Evolutionary conservation across 2,113 vertebrate genomes (phyloP).

Genomic region (Madoqua kirkii): DNA sequence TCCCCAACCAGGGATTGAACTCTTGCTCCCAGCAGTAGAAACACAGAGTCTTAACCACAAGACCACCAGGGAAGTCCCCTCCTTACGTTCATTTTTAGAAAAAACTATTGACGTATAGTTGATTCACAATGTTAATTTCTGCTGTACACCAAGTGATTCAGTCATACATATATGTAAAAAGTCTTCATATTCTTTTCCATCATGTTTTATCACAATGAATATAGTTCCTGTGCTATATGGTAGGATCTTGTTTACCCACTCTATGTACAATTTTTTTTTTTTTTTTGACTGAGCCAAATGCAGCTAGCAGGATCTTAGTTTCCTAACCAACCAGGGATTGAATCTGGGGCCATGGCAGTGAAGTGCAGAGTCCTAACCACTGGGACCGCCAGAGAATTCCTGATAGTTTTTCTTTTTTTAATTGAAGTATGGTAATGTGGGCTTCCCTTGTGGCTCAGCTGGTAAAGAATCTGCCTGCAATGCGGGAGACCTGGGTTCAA

Average conservation of each 20-base stretch:
- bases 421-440: not conserved
- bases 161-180: not conserved
- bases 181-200: not conserved
- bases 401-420: not conserved
- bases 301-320: not conserved
- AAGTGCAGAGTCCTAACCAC: not conserved
- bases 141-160: not conserved
- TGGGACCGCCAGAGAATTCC: not conserved
- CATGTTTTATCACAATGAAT: not conserved
- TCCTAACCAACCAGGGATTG: not conserved
- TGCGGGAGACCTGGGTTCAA: accelerated
- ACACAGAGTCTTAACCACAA: not conserved
- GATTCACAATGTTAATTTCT: not conserved
- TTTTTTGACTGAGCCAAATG: too few species aligned
- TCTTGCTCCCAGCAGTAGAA: not conserved
- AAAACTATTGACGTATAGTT: not conserved
- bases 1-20: not conserved
- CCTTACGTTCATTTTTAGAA: not conserved
- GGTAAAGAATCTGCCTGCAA: not conserved
- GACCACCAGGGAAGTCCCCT: not conserved
- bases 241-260: not conserved
- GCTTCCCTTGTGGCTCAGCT: not conserved
- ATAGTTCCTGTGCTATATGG: not conserved
- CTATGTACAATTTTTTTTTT: not conserved
- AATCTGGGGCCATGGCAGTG: not conserved